Conservation (phyloP, 1,140 invertebrate genomes). For the Ooceraea biroi region DNA sequence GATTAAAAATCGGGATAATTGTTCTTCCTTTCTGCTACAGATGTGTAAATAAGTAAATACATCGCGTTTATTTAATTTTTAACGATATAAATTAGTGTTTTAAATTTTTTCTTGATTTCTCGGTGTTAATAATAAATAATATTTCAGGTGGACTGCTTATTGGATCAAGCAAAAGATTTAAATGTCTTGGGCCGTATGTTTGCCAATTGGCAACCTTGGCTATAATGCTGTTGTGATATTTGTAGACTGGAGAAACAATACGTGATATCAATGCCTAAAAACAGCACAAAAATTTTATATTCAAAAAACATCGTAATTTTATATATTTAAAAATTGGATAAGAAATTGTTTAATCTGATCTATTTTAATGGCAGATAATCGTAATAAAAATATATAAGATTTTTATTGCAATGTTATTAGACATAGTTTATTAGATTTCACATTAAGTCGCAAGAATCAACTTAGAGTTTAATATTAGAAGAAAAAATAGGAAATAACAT, state of each 20-base stretch:
- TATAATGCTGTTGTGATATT: constrained; percentile 41
- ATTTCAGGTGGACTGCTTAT: constrained; percentile 80
- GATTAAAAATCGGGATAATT: background rate
- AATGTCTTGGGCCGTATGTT: constrained; percentile 82
- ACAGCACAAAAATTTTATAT: background rate
- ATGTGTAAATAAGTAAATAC: background rate
- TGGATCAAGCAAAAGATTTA: constrained; percentile 84
- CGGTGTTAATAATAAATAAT: constrained; percentile 7
- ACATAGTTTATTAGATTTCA: no score
- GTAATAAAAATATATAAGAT: no score
- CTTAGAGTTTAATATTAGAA: no score
- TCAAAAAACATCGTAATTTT: background rate
- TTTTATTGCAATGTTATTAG: no score
- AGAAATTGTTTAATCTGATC: no score
- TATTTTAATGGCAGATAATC: no score
- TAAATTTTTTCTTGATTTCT: background rate
- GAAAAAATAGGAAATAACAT: no score
- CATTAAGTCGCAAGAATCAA: no score
- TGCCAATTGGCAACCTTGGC: constrained; percentile 77
- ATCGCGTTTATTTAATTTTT: background rate
- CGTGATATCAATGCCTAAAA: background rate
- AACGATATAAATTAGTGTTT: no score
- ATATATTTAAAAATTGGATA: no score
- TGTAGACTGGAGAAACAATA: background rate
- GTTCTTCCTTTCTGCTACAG: no score